Evolutionary conservation across 2,797 vertebrate genomes (phyloP), one percentile per base, ranked within the genome.

Genomic region (Odontamblyopus lacepedii): DNA sequence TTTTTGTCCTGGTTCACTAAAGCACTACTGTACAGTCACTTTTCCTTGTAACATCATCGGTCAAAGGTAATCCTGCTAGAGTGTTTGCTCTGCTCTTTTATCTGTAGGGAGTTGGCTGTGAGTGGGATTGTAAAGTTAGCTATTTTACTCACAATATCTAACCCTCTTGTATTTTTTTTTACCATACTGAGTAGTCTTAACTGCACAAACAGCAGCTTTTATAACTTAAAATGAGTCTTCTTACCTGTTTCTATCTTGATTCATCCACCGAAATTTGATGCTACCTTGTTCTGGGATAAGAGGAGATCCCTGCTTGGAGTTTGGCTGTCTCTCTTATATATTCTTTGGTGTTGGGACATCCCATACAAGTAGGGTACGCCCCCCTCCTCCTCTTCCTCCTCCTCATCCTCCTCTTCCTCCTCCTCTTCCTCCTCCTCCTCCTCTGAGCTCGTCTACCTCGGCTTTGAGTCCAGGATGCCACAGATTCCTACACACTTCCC

Each of bases 401-500:
- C 12, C 41, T 44, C 35, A 9, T n/a, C 38, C 38, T 41, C 41
- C 12, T 12, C 41, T 3, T 44, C 41, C 12, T 48, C 13, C 1
- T 15, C 44, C 44, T 48, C 44, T 13, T 48, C 44, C 5, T 48
- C 44, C 44, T 48, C 13, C 44, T 48, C 35, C 12, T n/a, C 64
- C 7, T 2, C 59, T 70, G 29, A 29, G 62, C 44, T 60, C 44
- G 35, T 26, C 4, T 48, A 48, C 44, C 44, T 48, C 44, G 13
- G 62, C 56, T 0, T 66, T 44, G 0, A 57, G 4, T n/a, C 26
- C 74, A 71, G 82, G 74, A 85, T 86, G 78, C 71, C 80, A 56
- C 44, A 41, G 80, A 89, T 91, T 91, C 89, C 85, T 85, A 61
- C n/a, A 15, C 1, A 70, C 15, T 88, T 85, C 85, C 86, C 84